Evolutionary conservation across 2,888 invertebrate genomes (phyloP).

Genomic region (Drosophila multiciliata): DNA sequence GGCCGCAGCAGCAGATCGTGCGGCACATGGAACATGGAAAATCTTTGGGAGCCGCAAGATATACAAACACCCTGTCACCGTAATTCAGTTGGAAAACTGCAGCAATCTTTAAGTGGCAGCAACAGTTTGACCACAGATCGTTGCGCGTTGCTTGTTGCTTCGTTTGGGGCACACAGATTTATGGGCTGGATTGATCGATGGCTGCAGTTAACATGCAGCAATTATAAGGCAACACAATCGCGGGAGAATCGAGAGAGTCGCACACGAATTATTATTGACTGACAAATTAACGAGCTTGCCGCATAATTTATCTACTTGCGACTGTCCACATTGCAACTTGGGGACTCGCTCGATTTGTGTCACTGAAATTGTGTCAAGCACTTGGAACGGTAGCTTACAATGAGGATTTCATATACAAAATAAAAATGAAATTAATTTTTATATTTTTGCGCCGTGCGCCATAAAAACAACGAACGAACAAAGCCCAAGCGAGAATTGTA

Average conservation of each 20-base stretch:
- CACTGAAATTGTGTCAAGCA: constrained; percentile 73
- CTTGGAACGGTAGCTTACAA: constrained; percentile 72
- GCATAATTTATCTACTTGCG: constrained; percentile 38
- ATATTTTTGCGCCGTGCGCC: constrained; percentile 52
- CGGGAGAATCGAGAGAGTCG: constrained; percentile 17
- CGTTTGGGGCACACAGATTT: constrained; percentile 63
- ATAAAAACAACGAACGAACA: constrained; percentile 44
- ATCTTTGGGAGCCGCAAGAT: constrained; percentile 41
- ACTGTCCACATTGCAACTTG: not conserved
- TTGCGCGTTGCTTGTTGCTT: constrained; percentile 17
- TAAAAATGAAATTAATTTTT: constrained; percentile 62
- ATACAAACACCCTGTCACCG: constrained; percentile 61
- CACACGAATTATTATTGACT: constrained; percentile 69
- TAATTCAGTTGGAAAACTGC: constrained; percentile 57
- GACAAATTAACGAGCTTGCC: constrained; percentile 71
- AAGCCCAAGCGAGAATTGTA: constrained; percentile 52
- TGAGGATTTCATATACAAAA: constrained; percentile 29
- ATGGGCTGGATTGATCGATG: constrained; percentile 69
- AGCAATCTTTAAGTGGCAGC: constrained; percentile 12
- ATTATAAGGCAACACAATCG: constrained; percentile 67
- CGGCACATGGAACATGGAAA: constrained; percentile 56
- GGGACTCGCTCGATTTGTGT: constrained; percentile 50
- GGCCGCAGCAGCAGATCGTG: constrained; percentile 55
- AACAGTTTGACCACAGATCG: constrained; percentile 7
- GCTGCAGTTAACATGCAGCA: constrained; percentile 78